Evolutionary conservation across 2,888 invertebrate species (phyloP).

Genomic region (Idaea aversata): DNA sequence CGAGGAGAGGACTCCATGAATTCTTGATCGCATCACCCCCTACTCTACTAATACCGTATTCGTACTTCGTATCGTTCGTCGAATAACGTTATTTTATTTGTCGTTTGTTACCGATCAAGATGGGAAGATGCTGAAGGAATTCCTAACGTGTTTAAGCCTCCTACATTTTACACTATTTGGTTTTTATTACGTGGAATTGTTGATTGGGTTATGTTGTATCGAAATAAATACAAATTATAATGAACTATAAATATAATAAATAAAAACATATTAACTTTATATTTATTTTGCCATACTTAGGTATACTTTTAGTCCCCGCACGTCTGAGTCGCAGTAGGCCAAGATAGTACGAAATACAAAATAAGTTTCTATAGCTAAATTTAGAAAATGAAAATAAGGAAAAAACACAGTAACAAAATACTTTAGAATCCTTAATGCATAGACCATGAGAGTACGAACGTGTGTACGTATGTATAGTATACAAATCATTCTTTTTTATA

Average conservation of each 20-base stretch:
- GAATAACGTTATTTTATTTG: conserved; percentile 1
- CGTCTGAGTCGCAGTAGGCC: no score
- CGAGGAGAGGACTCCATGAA: not conserved
- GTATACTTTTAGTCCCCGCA: no score
- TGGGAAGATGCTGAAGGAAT: not conserved
- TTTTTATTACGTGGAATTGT: not conserved
- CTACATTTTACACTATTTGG: not conserved
- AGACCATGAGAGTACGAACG: no score
- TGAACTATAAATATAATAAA: not conserved
- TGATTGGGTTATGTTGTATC: no score
- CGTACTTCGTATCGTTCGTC: not conserved
- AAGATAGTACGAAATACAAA: no score
- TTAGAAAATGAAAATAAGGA: no score
- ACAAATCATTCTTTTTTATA: not conserved
- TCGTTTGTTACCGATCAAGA: not conserved
- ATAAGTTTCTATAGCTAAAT: no score
- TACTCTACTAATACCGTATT: not conserved
- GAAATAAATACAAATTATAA: not conserved
- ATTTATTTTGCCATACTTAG: not conserved
- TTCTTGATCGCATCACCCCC: not conserved
- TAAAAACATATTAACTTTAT: not conserved
- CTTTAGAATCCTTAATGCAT: no score
- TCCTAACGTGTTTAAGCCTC: not conserved
- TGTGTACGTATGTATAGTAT: not conserved
- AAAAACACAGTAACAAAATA: no score